These are phyloP conservation scores for Onthophagus sagittarius DNA, from an alignment of 2,888 invertebrate genomes.

Conservation along the genomic window DNA sequence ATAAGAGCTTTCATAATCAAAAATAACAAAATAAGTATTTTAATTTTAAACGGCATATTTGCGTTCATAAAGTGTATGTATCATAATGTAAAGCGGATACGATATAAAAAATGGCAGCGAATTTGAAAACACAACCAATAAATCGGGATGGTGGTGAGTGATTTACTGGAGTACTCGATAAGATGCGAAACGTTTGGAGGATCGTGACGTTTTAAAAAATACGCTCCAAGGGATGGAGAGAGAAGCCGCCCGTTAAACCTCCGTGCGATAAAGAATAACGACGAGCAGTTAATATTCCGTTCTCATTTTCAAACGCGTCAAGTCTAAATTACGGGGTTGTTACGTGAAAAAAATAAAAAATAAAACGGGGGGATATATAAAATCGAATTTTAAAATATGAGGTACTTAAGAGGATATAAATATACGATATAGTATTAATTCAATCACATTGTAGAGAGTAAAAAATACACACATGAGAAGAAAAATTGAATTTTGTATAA, in stretches of 20 bases:
- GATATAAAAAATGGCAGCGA: neutral
- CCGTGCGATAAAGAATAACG: constrained; percentile 9
- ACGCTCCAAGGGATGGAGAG: neutral
- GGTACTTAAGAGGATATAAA: too few relatives aligned
- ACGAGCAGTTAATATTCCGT: constrained; percentile 11
- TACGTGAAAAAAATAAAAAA: neutral
- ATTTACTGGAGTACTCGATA: neutral
- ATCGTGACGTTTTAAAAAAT: neutral
- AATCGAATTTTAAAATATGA: too few relatives aligned
- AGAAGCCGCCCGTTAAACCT: constrained; percentile 9
- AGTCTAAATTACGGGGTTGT: neutral
- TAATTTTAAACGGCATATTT: too few relatives aligned
- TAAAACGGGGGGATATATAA: too few relatives aligned
- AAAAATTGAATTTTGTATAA: too few relatives aligned
- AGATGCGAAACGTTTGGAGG: neutral
- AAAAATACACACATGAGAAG: too few relatives aligned
- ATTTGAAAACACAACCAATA: neutral
- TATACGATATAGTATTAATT: too few relatives aligned
- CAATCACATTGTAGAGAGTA: too few relatives aligned
- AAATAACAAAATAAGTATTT: too few relatives aligned
- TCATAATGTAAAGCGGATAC: neutral
- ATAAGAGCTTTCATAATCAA: neutral
- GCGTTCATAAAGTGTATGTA: neutral
- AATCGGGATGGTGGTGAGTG: neutral
- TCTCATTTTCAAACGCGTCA: constrained; percentile 7